Evolutionary conservation across 2,888 invertebrate genomes (phyloP).

Genomic region (Actias luna): DNA sequence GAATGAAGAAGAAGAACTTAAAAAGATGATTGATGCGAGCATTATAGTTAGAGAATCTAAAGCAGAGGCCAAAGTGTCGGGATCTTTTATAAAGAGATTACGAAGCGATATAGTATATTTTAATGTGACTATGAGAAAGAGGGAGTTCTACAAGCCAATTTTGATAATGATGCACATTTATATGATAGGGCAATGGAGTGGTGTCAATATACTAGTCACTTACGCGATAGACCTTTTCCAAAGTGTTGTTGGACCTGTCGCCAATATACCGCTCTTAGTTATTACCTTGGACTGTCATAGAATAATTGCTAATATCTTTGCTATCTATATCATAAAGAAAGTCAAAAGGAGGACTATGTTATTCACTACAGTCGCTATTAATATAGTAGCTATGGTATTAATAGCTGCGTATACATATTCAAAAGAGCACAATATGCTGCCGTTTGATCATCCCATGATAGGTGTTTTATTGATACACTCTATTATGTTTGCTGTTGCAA

Average conservation of each 20-base stretch:
- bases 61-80: constrained; percentile 37
- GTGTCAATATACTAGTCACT: constrained; percentile 38
- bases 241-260: constrained; percentile 30
- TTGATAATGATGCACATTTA: constrained; percentile 45
- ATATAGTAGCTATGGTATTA: constrained; percentile 30
- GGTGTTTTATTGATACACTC: constrained; percentile 30
- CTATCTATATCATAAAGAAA: constrained; percentile 38
- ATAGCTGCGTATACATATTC: constrained; percentile 37
- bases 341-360: constrained; percentile 39
- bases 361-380: constrained; percentile 31
- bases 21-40: constrained; percentile 54
- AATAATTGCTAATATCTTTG: constrained; percentile 35
- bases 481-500: constrained; percentile 60
- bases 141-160: constrained; percentile 47
- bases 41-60: constrained; percentile 46
- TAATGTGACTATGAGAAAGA: constrained; percentile 32
- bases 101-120: constrained; percentile 32
- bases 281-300: constrained; percentile 39
- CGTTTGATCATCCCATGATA: constrained; percentile 33
- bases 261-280: constrained; percentile 29
- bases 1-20: constrained; percentile 58
- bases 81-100: constrained; percentile 31
- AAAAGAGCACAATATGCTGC: constrained; percentile 27
- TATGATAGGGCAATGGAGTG: constrained; percentile 39
- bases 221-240: constrained; percentile 36